Conservation (phyloP, 2,797 vertebrate species). For the Neosalanx taihuensis region DNA sequence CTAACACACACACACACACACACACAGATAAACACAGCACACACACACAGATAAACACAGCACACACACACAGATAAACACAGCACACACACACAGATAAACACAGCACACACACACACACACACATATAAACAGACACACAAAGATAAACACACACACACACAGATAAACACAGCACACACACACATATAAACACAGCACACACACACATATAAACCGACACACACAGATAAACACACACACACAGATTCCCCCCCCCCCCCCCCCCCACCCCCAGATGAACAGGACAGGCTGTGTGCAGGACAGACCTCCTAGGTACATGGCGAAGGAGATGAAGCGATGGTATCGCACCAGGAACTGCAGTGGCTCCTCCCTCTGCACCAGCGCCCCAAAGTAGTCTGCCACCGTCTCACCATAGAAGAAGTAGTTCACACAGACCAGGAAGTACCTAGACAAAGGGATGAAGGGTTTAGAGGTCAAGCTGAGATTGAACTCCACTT, state of each 20-base stretch:
- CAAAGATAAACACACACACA: background rate
- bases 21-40: background rate
- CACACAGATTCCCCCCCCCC: background rate
- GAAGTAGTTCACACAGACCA: constrained; percentile 98
- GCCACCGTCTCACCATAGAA: constrained; percentile 97
- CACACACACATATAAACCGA: background rate
- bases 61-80: background rate
- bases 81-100: background rate
- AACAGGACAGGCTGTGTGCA: background rate
- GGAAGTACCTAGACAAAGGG: constrained; percentile 82
- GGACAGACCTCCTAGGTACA: constrained; percentile 90
- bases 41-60: too few relatives aligned
- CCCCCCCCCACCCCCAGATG: background rate
- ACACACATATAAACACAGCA: too few relatives aligned
- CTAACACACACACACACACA: background rate
- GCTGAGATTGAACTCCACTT: constrained; percentile 45
- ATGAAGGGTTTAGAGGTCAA: constrained; percentile 23
- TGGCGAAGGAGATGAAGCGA: constrained; percentile 94
- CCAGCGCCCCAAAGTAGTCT: constrained; percentile 91
- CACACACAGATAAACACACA: background rate
- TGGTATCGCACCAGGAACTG: constrained; percentile 97
- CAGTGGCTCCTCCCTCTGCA: constrained; percentile 93
- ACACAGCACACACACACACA: background rate
- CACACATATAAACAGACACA: background rate
- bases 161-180: background rate